phyloP scores from a whole-genome alignment of 2,113 vertebrate genomes.

The Eretmochelys imbricata region DNA sequence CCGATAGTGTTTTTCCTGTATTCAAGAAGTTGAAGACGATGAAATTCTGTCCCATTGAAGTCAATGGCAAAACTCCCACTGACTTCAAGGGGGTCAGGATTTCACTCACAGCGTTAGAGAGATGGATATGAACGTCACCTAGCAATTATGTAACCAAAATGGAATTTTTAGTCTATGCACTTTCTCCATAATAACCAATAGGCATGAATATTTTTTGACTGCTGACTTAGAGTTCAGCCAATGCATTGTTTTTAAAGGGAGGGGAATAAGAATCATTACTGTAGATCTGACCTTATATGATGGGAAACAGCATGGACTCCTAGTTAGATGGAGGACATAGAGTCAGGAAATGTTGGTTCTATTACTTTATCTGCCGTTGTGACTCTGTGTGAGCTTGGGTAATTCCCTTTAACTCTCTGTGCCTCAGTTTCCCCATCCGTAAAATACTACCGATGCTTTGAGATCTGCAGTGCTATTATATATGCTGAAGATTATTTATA shows the following conservation, averaged over 20 bases:
- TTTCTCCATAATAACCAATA: background rate
- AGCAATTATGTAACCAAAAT: background rate
- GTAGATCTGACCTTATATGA: background rate
- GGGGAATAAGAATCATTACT: background rate
- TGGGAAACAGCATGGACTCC: background rate
- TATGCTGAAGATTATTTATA: background rate
- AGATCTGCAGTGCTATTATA: background rate
- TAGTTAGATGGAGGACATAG: background rate
- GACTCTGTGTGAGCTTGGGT: background rate
- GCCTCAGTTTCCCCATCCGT: background rate
- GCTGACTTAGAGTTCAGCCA: background rate
- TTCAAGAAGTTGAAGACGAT: background rate
- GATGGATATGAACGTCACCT: background rate
- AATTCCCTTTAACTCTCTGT: background rate
- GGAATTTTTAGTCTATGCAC: background rate
- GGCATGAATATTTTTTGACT: background rate
- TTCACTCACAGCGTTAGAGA: background rate
- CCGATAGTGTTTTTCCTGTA: background rate
- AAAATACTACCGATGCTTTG: background rate
- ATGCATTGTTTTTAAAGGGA: background rate
- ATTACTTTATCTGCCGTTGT: background rate
- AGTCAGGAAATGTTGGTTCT: rapidly evolving
- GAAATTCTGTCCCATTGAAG: constrained; percentile 3
- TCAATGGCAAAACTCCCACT: background rate
- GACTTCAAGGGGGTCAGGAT: background rate